Evolutionary conservation across 2,113 vertebrate species (phyloP), one percentile per base, ranked within the genome.

Genomic region (Malurus elegans): DNA sequence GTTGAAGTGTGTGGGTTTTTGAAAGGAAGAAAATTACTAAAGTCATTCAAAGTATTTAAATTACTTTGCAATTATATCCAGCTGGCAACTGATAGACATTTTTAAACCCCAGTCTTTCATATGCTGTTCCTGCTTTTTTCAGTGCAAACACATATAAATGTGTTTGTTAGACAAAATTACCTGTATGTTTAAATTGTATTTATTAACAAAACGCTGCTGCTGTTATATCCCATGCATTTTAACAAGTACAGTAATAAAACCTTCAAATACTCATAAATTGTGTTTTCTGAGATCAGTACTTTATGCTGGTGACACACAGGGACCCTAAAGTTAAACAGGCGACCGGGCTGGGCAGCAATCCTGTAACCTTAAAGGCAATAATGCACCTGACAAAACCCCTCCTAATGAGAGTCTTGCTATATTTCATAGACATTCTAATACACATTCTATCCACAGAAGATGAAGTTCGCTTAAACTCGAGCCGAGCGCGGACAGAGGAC

Each of bases 381-480:
- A 53, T 23, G 44, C 86, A 24, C 24, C 56, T 23, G 56, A 34
- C 88, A 65, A 91, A 93, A 15, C 79, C 80, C 42, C 19, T 29
- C 8, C 16, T 62, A 51, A 24, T 16, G 92, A 92, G 80, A 74
- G 91, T 62, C n/a, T 25, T 32, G 53, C 74, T 50, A 3, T 14
- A 15, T 34, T 62, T 75, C 92, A 83, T 48, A 65, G 23, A 83
- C 95, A 96, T 65, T 80, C 90, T 96, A 78, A 83, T 69, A 76
- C 24, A 42, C 12, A 86, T 51, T 57, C 87, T 87, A 73, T 44
- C 67, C 66, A 57, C 92, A 94, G 62, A 90, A 65, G 81, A 38
- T 6, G 90, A 97, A 98, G 93, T 98, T 97, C 73, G 69, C 42
- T 2, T 31, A 53, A 98, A 98, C 97, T 98, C 96, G 95, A 57